Percentiles rank a stretch among this genome's conserved stretches.
Evolutionary conservation across 2,797 vertebrate genomes (phyloP).

Genomic region (Sebastes oblongus): DNA sequence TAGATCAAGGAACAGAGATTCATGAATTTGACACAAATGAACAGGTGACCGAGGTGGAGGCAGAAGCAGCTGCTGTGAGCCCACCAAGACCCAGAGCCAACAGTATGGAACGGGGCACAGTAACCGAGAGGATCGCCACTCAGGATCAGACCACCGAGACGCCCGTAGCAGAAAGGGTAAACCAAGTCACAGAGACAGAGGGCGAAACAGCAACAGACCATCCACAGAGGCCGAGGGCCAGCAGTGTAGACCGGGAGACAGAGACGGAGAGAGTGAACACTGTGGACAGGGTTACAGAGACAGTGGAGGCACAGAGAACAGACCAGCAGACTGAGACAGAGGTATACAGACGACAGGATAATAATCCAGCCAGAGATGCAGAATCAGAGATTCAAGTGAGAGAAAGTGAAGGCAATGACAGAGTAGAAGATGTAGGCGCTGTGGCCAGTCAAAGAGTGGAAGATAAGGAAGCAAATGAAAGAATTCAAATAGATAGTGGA

Average conservation of each 20-base stretch:
- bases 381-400: slow-evolving; percentile 35
- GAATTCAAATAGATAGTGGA: slow-evolving; percentile 11
- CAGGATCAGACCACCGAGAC: slow-evolving; percentile 76
- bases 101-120: slow-evolving; percentile 75
- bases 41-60: slow-evolving; percentile 40
- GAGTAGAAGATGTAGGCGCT: not conserved
- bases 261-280: slow-evolving; percentile 77
- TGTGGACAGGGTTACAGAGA: slow-evolving; percentile 77
- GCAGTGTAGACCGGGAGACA: slow-evolving; percentile 74
- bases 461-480: slow-evolving; percentile 26
- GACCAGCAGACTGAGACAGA: slow-evolving; percentile 78
- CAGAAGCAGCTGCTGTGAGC: slow-evolving; percentile 22
- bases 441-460: slow-evolving; percentile 30
- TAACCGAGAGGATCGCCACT: slow-evolving; percentile 69
- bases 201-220: slow-evolving; percentile 63
- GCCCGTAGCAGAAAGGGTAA: slow-evolving; percentile 49
- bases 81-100: slow-evolving; percentile 69
- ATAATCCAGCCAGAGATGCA: slow-evolving; percentile 46
- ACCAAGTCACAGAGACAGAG: slow-evolving; percentile 70
- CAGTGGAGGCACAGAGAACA: slow-evolving; percentile 65
- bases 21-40: slow-evolving; percentile 21
- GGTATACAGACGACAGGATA: slow-evolving; percentile 41
- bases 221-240: slow-evolving; percentile 71
- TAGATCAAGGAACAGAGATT: slow-evolving; percentile 42
- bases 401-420: slow-evolving; percentile 26